phyloP scores from a whole-genome alignment of 2,797 vertebrate genomes.

The Enteromius radiatus region DNA sequence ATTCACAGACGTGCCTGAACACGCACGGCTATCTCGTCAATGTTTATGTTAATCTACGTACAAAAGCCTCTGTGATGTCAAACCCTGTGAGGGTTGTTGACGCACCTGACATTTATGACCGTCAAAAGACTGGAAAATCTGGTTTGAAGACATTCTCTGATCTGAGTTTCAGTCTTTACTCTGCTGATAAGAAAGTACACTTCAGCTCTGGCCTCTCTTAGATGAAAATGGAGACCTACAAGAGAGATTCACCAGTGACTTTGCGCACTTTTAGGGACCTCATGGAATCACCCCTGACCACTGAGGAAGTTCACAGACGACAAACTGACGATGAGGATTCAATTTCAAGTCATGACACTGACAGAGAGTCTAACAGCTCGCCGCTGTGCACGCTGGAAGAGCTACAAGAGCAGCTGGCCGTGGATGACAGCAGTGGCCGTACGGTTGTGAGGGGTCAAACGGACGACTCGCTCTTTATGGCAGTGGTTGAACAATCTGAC shows the following conservation, averaged over 20 bases:
- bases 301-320: slow-evolving; percentile 17
- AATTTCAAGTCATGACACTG: neutral
- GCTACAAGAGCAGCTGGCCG: slow-evolving; percentile 26
- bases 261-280: neutral
- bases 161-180: slow-evolving; percentile 33
- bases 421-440: neutral
- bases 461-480: slow-evolving; percentile 16
- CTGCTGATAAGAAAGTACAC: neutral
- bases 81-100: slow-evolving; percentile 56
- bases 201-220: neutral
- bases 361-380: neutral
- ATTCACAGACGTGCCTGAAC: slow-evolving; percentile 36
- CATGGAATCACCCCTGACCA: slow-evolving; percentile 18
- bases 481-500: slow-evolving; percentile 3
- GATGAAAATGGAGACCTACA: slow-evolving; percentile 40
- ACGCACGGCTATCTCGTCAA: slow-evolving; percentile 26
- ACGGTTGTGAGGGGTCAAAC: slow-evolving; percentile 1
- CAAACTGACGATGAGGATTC: slow-evolving; percentile 11
- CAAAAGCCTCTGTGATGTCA: slow-evolving; percentile 41
- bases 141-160: slow-evolving; percentile 69
- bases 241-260: neutral
- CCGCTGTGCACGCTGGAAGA: slow-evolving; percentile 20
- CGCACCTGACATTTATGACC: slow-evolving; percentile 37
- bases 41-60: neutral
- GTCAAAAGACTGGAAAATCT: slow-evolving; percentile 70